Evolutionary conservation across 1,140 invertebrate species (phyloP), one percentile per base, ranked within the genome.

Genomic region (Rhizoglyphus robini): DNA sequence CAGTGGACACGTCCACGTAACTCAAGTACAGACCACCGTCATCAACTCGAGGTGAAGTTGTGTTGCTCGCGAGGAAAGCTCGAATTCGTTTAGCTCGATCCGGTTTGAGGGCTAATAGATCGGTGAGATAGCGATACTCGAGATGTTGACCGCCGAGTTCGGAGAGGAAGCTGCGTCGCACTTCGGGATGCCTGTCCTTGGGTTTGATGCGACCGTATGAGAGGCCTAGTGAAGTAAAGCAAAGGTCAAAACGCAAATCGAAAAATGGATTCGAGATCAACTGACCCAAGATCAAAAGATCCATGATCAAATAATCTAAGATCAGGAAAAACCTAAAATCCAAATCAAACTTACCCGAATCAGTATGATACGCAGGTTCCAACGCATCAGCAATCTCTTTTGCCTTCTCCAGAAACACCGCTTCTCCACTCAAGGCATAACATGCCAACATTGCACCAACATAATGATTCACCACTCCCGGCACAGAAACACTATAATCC

Each of bases 401-500:
- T 1, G 96, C 95, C 77, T 97, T 97, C 71, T 94, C 86, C 72
- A 87, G 83, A 78, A 94, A 98, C 79, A 98, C 82, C 67, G 84
- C 69, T 77, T 99, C 95, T 4, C 92, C 91, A n/a, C 96, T 96
- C 47, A 99, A 80, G 27, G 93, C 87, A 77, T 88, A 99, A 69
- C 86, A 86, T 0, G 94, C 83, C 36, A 99, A 79, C 59, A 99
- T 79, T 30, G 96, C 95, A 49, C 96, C 96, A 69, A 99, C 83
- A 77, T 96, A 98, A 23, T 95, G 83, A 73, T 99, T 99, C 73
- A 96, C 99, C 32, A 87, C 93, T 79, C 99, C 96, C 79, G 99
- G 99, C 3, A 98, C 90, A 1, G 94, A 97, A 68, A 98, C 79
- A 71, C 96, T 92, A 0, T 86, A 81, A 70, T 85, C 84, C 89